Conservation (phyloP, 2,888 invertebrate genomes). For the Nymphalis polychloros region DNA sequence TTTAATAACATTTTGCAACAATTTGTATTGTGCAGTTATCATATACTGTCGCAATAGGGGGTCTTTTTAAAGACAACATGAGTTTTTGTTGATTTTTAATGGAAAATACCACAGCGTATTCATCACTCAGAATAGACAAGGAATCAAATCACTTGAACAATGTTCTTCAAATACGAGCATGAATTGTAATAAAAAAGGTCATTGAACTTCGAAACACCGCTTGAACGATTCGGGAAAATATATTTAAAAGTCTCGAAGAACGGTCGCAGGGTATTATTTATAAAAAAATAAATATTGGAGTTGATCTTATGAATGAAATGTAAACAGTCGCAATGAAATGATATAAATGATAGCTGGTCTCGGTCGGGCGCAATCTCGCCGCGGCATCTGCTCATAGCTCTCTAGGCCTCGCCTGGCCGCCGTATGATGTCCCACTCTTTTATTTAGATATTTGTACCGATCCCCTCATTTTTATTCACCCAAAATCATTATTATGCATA, state of each 20-base stretch:
- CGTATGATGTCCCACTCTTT: slow-evolving; percentile 71
- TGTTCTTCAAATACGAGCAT: neutral
- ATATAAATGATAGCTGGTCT: slow-evolving; percentile 72
- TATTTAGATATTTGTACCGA: slow-evolving; percentile 77
- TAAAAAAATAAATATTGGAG: slow-evolving; percentile 32
- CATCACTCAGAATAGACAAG: neutral
- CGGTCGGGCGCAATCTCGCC: slow-evolving; percentile 61
- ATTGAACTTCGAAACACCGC: neutral
- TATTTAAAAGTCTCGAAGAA: neutral
- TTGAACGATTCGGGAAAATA: neutral
- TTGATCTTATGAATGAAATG: slow-evolving; percentile 65
- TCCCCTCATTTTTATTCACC: slow-evolving; percentile 76
- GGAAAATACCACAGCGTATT: neutral
- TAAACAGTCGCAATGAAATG: slow-evolving; percentile 77
- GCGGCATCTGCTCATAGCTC: slow-evolving; percentile 68
- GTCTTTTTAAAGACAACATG: neutral
- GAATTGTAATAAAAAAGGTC: neutral
- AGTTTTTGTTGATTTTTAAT: neutral
- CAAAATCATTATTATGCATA: slow-evolving; percentile 76
- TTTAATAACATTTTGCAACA: neutral
- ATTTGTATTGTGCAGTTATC: slow-evolving; percentile 2
- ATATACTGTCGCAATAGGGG: neutral
- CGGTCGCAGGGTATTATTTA: slow-evolving; percentile 6
- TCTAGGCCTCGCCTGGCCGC: slow-evolving; percentile 46
- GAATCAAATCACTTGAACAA: neutral